phyloP scores from a whole-genome alignment of 2,797 vertebrate genomes.

The Gastrophryne carolinensis region DNA sequence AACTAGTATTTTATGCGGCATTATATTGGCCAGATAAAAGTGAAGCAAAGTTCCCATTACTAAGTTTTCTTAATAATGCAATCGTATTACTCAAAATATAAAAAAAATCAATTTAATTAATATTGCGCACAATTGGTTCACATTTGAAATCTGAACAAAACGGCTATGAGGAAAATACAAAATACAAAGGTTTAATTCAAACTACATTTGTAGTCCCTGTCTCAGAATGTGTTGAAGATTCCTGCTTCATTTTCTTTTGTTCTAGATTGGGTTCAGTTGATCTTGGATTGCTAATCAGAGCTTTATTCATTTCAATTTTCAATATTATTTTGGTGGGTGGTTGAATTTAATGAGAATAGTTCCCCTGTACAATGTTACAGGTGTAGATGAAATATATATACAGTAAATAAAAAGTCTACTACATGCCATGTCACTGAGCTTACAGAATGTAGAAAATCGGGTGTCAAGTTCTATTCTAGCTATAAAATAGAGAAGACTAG shows the following conservation, averaged over 20 bases:
- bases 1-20: no score
- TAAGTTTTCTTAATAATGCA: no score
- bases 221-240: background rate
- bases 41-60: no score
- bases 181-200: background rate
- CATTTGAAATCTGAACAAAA: slow-evolving; percentile 10
- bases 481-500: background rate
- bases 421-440: background rate
- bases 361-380: background rate
- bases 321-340: no score
- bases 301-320: background rate
- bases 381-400: background rate
- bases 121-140: slow-evolving; percentile 12
- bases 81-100: no score
- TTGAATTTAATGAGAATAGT: background rate
- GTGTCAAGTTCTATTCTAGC: background rate
- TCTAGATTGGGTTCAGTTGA: background rate
- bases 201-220: background rate
- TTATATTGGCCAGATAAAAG: no score
- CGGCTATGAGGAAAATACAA: background rate
- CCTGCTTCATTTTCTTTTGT: background rate
- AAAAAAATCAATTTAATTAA: slow-evolving; percentile 32
- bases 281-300: background rate
- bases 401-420: background rate
- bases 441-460: background rate